Conservation (phyloP, 2,888 invertebrate species). For the Luffia ferchaultella region DNA sequence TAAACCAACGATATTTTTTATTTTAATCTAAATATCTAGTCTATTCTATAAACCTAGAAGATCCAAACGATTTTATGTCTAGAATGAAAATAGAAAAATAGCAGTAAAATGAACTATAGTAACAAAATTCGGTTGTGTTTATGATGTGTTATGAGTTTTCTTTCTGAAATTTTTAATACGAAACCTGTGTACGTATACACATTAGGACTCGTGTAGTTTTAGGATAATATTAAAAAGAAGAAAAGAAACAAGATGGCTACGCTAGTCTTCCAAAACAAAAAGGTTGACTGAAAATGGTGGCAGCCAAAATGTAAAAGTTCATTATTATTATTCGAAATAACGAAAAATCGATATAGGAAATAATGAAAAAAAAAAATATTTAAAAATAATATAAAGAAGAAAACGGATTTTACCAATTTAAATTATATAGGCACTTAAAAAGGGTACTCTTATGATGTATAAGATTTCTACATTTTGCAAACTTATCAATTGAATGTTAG, state of each 20-base stretch:
- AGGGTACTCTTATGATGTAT: conserved; percentile 32
- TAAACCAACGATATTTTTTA: too few relatives aligned
- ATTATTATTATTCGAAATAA: conserved; percentile 28
- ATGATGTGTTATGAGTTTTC: background rate
- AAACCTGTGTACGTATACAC: conserved; percentile 3
- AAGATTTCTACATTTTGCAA: conserved; percentile 34
- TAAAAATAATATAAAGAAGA: background rate
- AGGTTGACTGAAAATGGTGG: conserved; percentile 46
- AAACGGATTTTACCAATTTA: conserved; percentile 26
- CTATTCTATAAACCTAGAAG: too few relatives aligned
- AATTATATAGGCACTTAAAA: conserved; percentile 29
- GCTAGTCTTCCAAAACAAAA: conserved; percentile 51
- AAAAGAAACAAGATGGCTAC: conserved; percentile 18
- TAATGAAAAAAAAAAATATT: background rate
- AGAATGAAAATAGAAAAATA: background rate
- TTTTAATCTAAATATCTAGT: too few relatives aligned
- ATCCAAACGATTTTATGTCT: background rate
- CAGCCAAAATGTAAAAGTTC: conserved; percentile 35
- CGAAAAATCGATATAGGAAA: background rate
- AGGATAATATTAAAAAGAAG: background rate
- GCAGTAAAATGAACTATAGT: background rate
- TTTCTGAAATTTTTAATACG: background rate
- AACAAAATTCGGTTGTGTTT: background rate
- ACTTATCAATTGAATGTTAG: conserved; percentile 26
- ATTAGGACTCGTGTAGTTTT: too few relatives aligned